Conservation (phyloP, 2,797 vertebrate genomes). For the Sebastes steindachneri region DNA sequence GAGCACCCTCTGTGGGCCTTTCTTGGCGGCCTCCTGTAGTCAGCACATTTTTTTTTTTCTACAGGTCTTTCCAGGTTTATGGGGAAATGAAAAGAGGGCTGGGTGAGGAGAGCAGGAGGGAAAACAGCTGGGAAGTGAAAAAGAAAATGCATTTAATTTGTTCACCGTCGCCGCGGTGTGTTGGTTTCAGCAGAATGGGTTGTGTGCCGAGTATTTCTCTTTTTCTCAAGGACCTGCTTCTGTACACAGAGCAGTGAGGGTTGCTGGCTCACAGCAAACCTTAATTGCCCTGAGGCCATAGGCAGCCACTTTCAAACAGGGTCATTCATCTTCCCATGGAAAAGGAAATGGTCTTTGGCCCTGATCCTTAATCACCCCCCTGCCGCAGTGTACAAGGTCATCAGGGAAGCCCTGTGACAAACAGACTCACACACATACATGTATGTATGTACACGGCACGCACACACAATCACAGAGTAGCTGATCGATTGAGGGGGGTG, state of each 20-base stretch:
- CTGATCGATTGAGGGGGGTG: not conserved
- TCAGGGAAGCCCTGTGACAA: slow-evolving; percentile 72
- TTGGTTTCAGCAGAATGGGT: slow-evolving; percentile 67
- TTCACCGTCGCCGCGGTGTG: slow-evolving; percentile 38
- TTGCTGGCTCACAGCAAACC: slow-evolving; percentile 78
- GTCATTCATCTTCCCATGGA: slow-evolving; percentile 83
- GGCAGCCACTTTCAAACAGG: slow-evolving; percentile 81
- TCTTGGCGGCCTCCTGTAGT: slow-evolving; percentile 47
- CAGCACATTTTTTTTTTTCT: slow-evolving; percentile 49
- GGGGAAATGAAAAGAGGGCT: slow-evolving; percentile 24
- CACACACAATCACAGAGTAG: not conserved
- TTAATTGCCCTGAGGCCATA: slow-evolving; percentile 81
- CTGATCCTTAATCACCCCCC: slow-evolving; percentile 85
- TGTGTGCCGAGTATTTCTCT: slow-evolving; percentile 67
- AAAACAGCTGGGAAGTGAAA: slow-evolving; percentile 31
- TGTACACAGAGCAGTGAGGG: slow-evolving; percentile 58
- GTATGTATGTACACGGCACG: not conserved
- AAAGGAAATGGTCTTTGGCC: slow-evolving; percentile 81
- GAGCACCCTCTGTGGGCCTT: slow-evolving; percentile 41
- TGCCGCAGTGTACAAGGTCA: slow-evolving; percentile 81
- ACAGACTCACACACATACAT: slow-evolving; percentile 44
- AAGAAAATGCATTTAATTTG: slow-evolving; percentile 71
- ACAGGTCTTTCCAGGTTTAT: slow-evolving; percentile 19
- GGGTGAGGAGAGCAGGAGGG: not conserved
- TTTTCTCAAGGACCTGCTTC: slow-evolving; percentile 74